Evolutionary conservation across 2,797 vertebrate species (phyloP), one percentile per base, ranked within the genome.

Genomic region (Crypturellus tataupa): DNA sequence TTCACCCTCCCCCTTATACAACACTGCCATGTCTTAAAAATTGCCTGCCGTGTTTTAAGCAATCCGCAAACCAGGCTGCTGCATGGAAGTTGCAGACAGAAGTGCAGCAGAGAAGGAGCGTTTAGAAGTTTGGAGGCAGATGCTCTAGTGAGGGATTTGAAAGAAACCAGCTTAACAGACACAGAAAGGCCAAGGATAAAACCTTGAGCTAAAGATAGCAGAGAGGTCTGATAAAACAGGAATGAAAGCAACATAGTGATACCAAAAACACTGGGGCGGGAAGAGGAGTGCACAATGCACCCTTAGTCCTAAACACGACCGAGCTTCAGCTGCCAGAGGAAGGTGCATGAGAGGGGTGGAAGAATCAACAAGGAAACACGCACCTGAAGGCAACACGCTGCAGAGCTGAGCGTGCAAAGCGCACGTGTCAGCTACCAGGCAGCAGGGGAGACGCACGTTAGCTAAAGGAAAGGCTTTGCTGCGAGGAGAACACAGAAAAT

Each of bases 1-100:
- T 35, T 47, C 31, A 39, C 24, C 19, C 27, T 60, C 12, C 9
- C 4, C 29, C 3, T 44, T 70, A 16, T 0, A 0, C 31, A 39
- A n/a, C 76, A 12, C 17, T 83, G 29, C 42, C 51, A 0, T 73
- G 18, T 62, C 53, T 55, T 55, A 55, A 55, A 55, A 31, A 31
- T 18, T 18, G 15, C 53, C 19, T 55, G 53, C 53, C 9, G 29
- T 19, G 53, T 31, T 31, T 44, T 20, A 3, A 8, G 6, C 49
- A 64, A 37, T 24, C 51, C 3, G 63, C 6, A 23, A 70, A 1
- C 4, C n/a, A 35, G 0, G 2, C 44, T 49, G 46, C 4, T 9
- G 7, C 23, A 5, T 65, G 40, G 15, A 29, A 17, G 25, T 7
- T 63, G 21, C 27, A 31, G 77, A 12, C 29, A 64, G 71, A 77